phyloP scores from a whole-genome alignment of 2,888 invertebrate genomes.

The Drosophila diplacantha region DNA sequence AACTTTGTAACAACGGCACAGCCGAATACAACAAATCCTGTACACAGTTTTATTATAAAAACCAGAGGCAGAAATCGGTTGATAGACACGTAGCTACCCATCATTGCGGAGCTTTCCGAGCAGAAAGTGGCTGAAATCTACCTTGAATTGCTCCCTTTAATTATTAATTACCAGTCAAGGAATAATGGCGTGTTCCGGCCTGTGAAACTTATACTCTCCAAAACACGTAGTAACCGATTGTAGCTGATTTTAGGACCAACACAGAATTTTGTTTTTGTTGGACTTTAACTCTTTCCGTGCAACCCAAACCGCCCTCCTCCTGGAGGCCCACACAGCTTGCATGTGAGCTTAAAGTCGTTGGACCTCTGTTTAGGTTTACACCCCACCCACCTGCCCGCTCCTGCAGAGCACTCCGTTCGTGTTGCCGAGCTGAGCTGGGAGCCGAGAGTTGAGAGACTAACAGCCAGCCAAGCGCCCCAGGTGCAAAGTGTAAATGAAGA shows the following conservation, averaged over 20 bases:
- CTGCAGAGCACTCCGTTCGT: slow-evolving; percentile 36
- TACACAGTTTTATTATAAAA: slow-evolving; percentile 65
- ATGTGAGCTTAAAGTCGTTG: slow-evolving; percentile 65
- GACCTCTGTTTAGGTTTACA: slow-evolving; percentile 34
- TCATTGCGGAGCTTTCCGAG: neutral
- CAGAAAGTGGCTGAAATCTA: neutral
- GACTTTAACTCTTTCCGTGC: slow-evolving; percentile 36
- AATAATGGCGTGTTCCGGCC: slow-evolving; percentile 16
- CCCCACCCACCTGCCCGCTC: slow-evolving; percentile 5
- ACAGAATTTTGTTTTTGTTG: slow-evolving; percentile 41
- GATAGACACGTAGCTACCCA: slow-evolving; percentile 13
- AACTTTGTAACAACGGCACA: slow-evolving; percentile 60
- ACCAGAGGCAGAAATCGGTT: slow-evolving; percentile 15
- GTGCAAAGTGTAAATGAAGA: slow-evolving; percentile 73
- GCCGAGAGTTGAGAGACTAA: slow-evolving; percentile 37
- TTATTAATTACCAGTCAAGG: slow-evolving; percentile 18
- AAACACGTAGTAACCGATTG: slow-evolving; percentile 13
- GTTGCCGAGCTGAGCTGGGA: slow-evolving; percentile 41
- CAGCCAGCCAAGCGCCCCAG: slow-evolving; percentile 52
- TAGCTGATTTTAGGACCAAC: slow-evolving; percentile 20
- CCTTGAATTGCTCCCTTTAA: neutral
- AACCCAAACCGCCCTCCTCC: slow-evolving; percentile 49
- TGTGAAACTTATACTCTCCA: slow-evolving; percentile 13
- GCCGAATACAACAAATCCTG: slow-evolving; percentile 49
- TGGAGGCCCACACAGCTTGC: slow-evolving; percentile 44